Evolutionary conservation across 2,797 vertebrate genomes (phyloP).

Genomic region (Sebastolobus alascanus): DNA sequence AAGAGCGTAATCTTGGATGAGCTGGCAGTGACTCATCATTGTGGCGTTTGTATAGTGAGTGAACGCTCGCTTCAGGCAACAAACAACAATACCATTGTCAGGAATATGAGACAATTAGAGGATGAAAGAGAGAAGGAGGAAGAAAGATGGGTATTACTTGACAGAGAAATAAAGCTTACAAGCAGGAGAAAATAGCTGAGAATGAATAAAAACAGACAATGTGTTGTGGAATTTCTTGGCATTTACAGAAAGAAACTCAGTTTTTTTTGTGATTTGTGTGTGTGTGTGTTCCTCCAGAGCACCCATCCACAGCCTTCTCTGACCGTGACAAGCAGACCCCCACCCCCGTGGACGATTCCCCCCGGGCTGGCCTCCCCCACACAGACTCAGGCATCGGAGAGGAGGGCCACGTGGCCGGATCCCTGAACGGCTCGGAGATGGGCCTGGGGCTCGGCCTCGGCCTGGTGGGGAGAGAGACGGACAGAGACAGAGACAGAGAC

Average conservation of each 20-base stretch:
- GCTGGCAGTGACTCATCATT: conserved; percentile 52
- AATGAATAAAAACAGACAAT: conserved; percentile 20
- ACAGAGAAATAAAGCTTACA: conserved; percentile 26
- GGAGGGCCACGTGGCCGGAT: conserved; percentile 90
- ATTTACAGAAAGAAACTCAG: not conserved
- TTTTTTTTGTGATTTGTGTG: not conserved
- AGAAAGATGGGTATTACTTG: conserved; percentile 16
- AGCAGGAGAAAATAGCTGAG: conserved; percentile 21
- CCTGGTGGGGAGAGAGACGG: conserved; percentile 80
- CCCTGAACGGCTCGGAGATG: conserved; percentile 94
- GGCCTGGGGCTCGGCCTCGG: conserved; percentile 83
- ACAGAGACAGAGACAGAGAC: conserved; percentile 79
- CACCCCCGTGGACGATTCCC: conserved; percentile 92
- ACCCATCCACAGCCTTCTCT: conserved; percentile 91
- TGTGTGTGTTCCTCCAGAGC: conserved; percentile 81
- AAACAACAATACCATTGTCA: conserved; percentile 46
- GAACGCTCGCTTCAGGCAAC: conserved; percentile 37
- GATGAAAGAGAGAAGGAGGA: not conserved
- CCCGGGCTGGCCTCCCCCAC: conserved; percentile 93
- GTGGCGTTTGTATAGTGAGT: conserved; percentile 19
- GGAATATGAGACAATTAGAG: conserved; percentile 38
- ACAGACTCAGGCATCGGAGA: conserved; percentile 98
- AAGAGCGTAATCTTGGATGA: conserved; percentile 8
- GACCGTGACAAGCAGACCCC: conserved; percentile 90
- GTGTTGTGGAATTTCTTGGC: conserved; percentile 18